Conservation (phyloP, 2,888 invertebrate genomes). For the Alsophila aescularia region DNA sequence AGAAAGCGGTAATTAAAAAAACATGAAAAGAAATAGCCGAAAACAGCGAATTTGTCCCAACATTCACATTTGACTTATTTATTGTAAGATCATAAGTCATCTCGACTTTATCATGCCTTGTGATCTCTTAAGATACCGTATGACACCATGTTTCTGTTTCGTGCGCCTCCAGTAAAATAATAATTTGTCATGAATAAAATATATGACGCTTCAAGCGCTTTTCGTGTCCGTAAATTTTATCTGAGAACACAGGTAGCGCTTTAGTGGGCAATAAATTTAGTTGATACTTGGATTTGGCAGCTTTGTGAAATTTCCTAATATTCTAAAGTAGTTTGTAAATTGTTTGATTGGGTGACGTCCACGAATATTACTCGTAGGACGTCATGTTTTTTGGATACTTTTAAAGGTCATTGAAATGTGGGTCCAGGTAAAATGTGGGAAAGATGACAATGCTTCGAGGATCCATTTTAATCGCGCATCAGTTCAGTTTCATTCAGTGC, state of each 20-base stretch:
- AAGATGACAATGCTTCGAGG: too few species aligned
- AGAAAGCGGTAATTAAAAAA: too few species aligned
- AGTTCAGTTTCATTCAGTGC: too few species aligned
- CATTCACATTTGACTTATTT: constrained; percentile 6
- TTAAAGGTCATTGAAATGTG: too few species aligned
- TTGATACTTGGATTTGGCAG: background rate
- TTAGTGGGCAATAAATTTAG: background rate
- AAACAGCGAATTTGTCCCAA: background rate
- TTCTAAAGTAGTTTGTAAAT: background rate
- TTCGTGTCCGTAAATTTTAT: background rate
- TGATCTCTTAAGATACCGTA: constrained; percentile 2
- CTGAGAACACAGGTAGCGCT: constrained; percentile 1
- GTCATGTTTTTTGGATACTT: too few species aligned
- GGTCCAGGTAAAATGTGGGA: too few species aligned
- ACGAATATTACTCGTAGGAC: too few species aligned
- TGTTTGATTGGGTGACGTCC: background rate
- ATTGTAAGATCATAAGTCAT: constrained; percentile 6
- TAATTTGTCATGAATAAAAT: constrained; percentile 9
- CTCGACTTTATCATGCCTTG: constrained; percentile 3
- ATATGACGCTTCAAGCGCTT: background rate
- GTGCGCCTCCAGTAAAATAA: background rate
- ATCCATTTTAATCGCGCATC: too few species aligned
- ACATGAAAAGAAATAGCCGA: background rate
- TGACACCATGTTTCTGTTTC: background rate
- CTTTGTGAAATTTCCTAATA: background rate